Base-by-base conservation (phyloP, 2,113 vertebrate species). In the Campylomormyrus numenius region DNA sequence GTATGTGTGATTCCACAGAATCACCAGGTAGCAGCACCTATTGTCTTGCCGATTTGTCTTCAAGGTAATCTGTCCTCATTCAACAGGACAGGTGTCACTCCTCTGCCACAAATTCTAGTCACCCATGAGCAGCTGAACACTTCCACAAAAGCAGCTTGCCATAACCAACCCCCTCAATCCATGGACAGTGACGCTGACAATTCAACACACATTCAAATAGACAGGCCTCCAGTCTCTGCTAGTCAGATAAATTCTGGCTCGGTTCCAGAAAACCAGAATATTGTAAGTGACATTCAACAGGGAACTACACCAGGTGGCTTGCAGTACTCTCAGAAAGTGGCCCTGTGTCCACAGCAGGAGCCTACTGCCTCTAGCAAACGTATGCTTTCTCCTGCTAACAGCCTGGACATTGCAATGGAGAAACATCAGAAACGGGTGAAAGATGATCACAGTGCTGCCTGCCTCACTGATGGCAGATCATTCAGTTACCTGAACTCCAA, bases 391-490 rank as follows among this genome's bases (percentile, higher is more conserved):
- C 98, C 98, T 88, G 98, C 98, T 89, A 99, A 99, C 92, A 99
- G 98, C 92, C 95, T 99, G 92, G 98, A 99, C 93, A 99, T 99
- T 91, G 98, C 98, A 93, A 99, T 99, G 98, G 98, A 99, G 92
- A 99, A 99, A 91, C 98, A 99, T 56, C 98, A 99, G 49, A 99
- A 99, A 89, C 96, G 98, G 13, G 98, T 97, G 52, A 99, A 99
- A 93, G 98, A 99, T 92, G 98, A 99, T 91, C 98, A 97, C 0
- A 98, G 98, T 17, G 96, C 96, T 88, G 96, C 96, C 66, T 98
- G 97, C 87, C 56, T 96, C 8, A 94, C 97, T 15, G 97, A 97
- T 52, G 91, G 94, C 35, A 94, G 96, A 49, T 95, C 96, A 0
- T 46, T 96, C 2, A 96, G 96, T 91, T 96, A 96, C 50, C 74